Base-by-base conservation (phyloP, 2,797 vertebrate species). In the Thunnus albacares region DNA sequence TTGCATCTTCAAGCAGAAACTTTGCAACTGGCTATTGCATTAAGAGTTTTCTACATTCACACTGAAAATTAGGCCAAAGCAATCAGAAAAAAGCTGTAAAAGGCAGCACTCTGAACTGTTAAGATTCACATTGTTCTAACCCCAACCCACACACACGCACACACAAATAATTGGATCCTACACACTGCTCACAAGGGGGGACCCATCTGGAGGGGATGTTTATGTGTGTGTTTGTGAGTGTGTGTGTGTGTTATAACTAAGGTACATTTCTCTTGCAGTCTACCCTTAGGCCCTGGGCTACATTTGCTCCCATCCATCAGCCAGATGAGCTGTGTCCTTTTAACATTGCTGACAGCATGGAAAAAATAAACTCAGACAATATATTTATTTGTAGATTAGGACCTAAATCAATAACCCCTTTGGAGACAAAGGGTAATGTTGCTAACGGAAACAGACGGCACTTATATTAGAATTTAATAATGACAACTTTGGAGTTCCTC, bases 371-470 rank as follows among this genome's bases (percentile, higher is more conserved):
- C 78, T 86, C 78, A 77, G 84, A 92, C 89, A 90, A 93, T 90
- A 92, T 90, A 89, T 95, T 93, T 95, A 94, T 94, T 95, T 94
- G 92, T 91, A 93, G 93, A 95, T 95, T 94, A 92, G 80, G 74
- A 84, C 81, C 75, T 80, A 81, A 93, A 95, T 95, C 94, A 93
- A 95, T 95, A 94, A 90, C 77, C 69, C 84, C 83, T 88, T 90
- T 90, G 82, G 82, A 88, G 84, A 87, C 75, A 79, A 86, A 87
- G 80, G 77, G 70, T 77, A 79, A 79, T 81, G 74, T 77, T 86
- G 62, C 86, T 92, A 89, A 94, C 90, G 87, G 91, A 91, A 93
- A 90, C 76, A 85, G 90, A 88, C 84, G 60, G 80, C 60, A 79
- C 73, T 84, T 81, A 90, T 94, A 94, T 93, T 87, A 87, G 66